phyloP scores from a whole-genome alignment of 2,113 vertebrate species.

The Hypanus sabinus region DNA sequence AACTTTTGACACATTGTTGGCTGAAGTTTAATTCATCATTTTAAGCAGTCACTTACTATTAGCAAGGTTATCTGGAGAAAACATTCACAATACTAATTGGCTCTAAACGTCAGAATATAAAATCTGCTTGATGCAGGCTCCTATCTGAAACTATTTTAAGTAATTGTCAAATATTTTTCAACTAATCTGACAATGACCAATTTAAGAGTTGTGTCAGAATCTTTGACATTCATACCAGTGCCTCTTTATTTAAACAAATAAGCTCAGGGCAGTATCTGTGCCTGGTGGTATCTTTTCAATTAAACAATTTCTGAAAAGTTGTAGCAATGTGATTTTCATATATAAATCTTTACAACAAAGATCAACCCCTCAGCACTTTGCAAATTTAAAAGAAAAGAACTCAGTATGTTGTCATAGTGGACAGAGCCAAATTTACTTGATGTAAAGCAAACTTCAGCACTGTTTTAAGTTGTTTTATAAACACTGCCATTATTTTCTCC shows the following conservation, averaged over 20 bases:
- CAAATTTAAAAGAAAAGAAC: neutral
- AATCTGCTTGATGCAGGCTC: neutral
- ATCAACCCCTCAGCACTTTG: neutral
- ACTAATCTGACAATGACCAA: neutral
- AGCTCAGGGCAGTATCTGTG: too few relatives aligned
- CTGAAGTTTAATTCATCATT: neutral
- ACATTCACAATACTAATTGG: neutral
- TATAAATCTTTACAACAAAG: neutral
- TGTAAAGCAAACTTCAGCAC: neutral
- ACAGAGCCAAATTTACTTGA: neutral
- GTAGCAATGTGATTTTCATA: neutral
- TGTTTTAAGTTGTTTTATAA: neutral
- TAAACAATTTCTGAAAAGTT: neutral
- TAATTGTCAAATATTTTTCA: neutral
- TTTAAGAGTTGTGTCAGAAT: neutral
- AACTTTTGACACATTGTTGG: neutral
- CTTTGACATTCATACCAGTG: neutral
- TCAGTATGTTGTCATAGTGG: neutral
- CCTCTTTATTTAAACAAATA: neutral
- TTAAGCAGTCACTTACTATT: slow-evolving; percentile 15
- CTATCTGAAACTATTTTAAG: neutral
- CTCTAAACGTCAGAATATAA: neutral
- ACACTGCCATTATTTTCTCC: neutral
- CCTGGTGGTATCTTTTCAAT: neutral
- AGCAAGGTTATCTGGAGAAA: slow-evolving; percentile 19